Percentiles rank a stretch among this genome's conserved stretches.
These are phyloP conservation scores for Saturnia japonica DNA, from an alignment of 2,888 invertebrate genomes.

Conservation along the genomic window DNA sequence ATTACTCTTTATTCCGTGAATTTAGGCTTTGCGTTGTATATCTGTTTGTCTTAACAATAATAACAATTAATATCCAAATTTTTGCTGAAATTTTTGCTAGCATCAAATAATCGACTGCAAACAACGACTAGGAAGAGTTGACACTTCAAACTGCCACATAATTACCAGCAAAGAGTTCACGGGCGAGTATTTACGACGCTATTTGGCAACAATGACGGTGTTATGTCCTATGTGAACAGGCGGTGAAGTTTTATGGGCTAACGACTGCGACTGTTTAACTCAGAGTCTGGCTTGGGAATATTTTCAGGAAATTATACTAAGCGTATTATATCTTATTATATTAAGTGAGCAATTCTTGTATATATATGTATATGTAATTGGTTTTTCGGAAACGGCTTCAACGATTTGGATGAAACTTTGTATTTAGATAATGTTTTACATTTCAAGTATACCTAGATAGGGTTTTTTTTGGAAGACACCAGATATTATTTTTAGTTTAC, in stretches of 20 bases:
- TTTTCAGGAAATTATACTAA: not conserved
- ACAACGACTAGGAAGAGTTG: not conserved
- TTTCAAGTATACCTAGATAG: too few species aligned
- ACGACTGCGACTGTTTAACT: not conserved
- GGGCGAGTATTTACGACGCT: conserved; percentile 21
- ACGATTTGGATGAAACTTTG: too few species aligned
- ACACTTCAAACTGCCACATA: conserved; percentile 11
- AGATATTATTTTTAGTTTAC: too few species aligned
- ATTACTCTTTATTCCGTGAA: too few species aligned
- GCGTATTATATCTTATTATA: not conserved
- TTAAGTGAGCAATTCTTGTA: too few species aligned
- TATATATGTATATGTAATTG: too few species aligned
- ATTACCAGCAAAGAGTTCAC: conserved; percentile 20
- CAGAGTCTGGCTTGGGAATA: not conserved
- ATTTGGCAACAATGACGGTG: conserved; percentile 22
- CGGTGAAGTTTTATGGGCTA: conserved; percentile 13
- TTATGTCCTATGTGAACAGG: conserved; percentile 10
- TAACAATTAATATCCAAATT: not conserved
- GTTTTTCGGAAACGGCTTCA: too few species aligned
- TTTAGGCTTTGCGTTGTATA: not conserved
- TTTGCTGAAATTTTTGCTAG: too few species aligned
- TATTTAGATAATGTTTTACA: too few species aligned
- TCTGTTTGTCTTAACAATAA: too few species aligned
- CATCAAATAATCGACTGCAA: not conserved
- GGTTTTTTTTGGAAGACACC: too few species aligned